A percentile compares a stretch with the other conserved stretches of the same genome.
Conservation (phyloP, 1,140 invertebrate species). For the Heliconius hewitsoni region DNA sequence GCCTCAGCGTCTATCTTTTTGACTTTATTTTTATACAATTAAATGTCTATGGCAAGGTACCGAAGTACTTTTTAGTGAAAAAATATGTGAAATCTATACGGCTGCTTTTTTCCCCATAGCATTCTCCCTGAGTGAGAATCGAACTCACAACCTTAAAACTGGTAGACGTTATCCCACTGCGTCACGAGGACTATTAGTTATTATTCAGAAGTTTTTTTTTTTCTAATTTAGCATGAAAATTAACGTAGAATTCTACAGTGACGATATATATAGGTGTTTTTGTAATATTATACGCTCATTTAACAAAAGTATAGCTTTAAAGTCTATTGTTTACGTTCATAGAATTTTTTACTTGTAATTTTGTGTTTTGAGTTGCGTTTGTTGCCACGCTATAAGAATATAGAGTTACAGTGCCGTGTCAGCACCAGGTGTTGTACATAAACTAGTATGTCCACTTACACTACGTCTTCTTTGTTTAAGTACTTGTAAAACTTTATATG, state of each 20-base stretch:
- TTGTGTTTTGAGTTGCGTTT: conserved; percentile 14
- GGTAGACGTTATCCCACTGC: too few relatives aligned
- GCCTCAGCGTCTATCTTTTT: background rate
- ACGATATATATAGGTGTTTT: too few relatives aligned
- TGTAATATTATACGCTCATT: background rate
- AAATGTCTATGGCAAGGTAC: background rate
- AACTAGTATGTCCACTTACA: conserved; percentile 27
- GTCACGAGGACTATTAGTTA: background rate
- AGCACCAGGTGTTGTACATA: conserved; percentile 32
- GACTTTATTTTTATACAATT: background rate
- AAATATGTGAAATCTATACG: too few relatives aligned
- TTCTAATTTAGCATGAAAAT: too few relatives aligned
- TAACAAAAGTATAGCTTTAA: background rate
- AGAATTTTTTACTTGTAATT: conserved; percentile 24
- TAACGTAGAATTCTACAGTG: too few relatives aligned
- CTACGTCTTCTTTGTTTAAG: conserved; percentile 24
- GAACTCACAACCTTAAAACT: too few relatives aligned
- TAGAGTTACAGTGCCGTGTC: conserved; percentile 31
- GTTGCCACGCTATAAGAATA: conserved; percentile 18
- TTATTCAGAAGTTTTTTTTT: background rate
- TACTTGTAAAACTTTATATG: conserved; percentile 25
- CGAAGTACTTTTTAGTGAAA: too few relatives aligned
- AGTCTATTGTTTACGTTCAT: conserved; percentile 17
- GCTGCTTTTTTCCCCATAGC: too few relatives aligned
- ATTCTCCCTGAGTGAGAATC: too few relatives aligned